These are phyloP conservation scores for Ia io DNA, from an alignment of 2,113 vertebrate genomes.

Conservation along the genomic window DNA sequence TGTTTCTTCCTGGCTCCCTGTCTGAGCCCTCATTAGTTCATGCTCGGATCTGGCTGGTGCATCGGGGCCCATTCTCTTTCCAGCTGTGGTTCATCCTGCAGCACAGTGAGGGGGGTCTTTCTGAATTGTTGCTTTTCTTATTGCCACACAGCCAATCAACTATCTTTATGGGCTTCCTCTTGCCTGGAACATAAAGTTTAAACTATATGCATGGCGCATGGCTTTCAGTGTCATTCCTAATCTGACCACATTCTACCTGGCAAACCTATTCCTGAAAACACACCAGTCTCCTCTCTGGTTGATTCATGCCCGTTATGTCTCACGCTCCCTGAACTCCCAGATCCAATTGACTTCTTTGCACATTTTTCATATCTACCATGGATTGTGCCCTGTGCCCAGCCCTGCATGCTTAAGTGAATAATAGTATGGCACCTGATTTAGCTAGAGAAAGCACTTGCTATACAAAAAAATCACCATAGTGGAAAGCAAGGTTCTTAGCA, in stretches of 20 bases:
- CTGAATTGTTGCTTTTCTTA: conserved; percentile 3
- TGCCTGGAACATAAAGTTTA: neutral
- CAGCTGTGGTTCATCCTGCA: neutral
- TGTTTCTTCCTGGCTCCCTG: neutral
- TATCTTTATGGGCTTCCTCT: neutral
- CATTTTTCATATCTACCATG: neutral
- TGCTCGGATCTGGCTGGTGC: neutral
- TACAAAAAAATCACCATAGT: neutral
- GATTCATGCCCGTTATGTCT: neutral
- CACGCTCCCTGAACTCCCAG: neutral
- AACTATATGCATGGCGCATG: neutral
- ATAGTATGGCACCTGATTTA: neutral
- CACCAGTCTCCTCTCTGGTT: neutral
- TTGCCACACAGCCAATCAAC: neutral
- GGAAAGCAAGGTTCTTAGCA: neutral
- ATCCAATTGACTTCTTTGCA: neutral
- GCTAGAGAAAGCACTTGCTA: neutral
- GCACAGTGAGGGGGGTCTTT: neutral
- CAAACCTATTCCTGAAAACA: neutral
- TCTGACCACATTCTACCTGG: neutral
- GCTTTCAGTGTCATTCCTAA: neutral
- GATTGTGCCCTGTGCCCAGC: neutral
- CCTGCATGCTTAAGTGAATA: neutral
- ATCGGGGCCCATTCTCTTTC: neutral
- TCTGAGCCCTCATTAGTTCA: neutral